A percentile compares a stretch with the other conserved stretches of the same genome.
Conservation (phyloP, 1,140 invertebrate genomes). For the Brachionus calyciflorus region DNA sequence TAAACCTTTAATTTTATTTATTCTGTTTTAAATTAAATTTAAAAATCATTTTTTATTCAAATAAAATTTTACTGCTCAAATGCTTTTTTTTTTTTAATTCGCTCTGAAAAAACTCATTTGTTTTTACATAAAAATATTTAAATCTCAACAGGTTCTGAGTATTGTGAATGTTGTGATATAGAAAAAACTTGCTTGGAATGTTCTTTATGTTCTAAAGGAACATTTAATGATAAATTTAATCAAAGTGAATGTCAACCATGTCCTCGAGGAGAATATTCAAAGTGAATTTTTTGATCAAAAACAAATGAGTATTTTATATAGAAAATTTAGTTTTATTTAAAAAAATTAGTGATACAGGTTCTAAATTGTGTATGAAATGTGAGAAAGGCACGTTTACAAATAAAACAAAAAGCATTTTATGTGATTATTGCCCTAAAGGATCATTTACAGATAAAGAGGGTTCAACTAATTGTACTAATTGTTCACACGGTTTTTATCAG, state of each 20-base stretch:
- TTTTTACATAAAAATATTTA: background rate
- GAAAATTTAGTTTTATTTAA: background rate
- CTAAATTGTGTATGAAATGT: constrained; percentile 2
- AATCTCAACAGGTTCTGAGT: background rate
- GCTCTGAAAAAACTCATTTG: background rate
- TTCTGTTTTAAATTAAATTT: background rate
- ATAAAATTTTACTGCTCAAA: background rate
- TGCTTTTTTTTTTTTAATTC: constrained; percentile 1
- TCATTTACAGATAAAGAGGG: constrained; percentile 1
- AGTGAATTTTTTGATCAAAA: too few species aligned
- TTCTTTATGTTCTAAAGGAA: background rate
- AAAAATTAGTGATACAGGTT: background rate
- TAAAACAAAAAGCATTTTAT: background rate
- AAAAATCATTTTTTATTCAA: background rate
- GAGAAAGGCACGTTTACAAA: constrained; percentile 34
- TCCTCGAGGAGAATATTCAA: background rate
- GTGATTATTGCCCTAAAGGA: background rate
- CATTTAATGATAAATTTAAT: constrained; percentile 14
- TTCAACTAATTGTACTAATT: constrained; percentile 19
- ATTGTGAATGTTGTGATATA: background rate
- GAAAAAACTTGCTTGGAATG: background rate
- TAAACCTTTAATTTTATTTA: background rate
- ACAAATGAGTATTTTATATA: too few species aligned
- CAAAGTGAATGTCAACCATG: constrained; percentile 33
- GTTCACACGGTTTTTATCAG: constrained; percentile 31